Evolutionary conservation across 1,140 invertebrate species (phyloP).

Genomic region (Formica exsecta): DNA sequence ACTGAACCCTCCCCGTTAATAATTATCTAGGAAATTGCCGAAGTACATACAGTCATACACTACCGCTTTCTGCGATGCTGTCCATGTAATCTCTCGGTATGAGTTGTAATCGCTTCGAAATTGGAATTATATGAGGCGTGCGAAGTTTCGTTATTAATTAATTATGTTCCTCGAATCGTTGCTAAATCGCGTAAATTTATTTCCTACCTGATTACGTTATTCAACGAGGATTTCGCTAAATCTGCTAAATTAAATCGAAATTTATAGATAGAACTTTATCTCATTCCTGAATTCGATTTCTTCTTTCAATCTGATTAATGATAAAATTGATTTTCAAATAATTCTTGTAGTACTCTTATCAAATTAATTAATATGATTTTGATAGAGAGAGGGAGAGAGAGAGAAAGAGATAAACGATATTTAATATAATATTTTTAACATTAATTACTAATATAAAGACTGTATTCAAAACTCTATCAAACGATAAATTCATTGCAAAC

Average conservation of each 20-base stretch:
- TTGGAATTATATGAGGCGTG: conserved; percentile 55
- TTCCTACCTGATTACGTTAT: conserved; percentile 36
- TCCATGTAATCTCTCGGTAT: conserved; percentile 32
- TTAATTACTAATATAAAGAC: background rate
- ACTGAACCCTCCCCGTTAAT: conserved; percentile 32
- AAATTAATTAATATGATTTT: background rate
- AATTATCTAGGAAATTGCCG: conserved; percentile 41
- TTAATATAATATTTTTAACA: background rate
- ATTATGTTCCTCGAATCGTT: conserved; percentile 37
- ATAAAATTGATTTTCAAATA: background rate
- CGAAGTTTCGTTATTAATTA: conserved; percentile 60
- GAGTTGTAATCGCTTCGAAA: conserved; percentile 57
- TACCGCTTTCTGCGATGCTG: conserved; percentile 42
- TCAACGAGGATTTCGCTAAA: conserved; percentile 20
- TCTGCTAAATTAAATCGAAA: conserved; percentile 14
- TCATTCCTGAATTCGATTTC: background rate
- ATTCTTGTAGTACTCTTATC: background rate
- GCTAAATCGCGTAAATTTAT: conserved; percentile 40
- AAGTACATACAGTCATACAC: conserved; percentile 31
- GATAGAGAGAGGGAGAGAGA: background rate
- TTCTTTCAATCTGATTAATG: background rate
- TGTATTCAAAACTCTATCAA: background rate
- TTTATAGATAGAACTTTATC: background rate
- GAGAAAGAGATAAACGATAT: background rate
- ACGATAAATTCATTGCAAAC: background rate